Conservation (phyloP, 2,797 vertebrate species). For the Balearica regulorum region DNA sequence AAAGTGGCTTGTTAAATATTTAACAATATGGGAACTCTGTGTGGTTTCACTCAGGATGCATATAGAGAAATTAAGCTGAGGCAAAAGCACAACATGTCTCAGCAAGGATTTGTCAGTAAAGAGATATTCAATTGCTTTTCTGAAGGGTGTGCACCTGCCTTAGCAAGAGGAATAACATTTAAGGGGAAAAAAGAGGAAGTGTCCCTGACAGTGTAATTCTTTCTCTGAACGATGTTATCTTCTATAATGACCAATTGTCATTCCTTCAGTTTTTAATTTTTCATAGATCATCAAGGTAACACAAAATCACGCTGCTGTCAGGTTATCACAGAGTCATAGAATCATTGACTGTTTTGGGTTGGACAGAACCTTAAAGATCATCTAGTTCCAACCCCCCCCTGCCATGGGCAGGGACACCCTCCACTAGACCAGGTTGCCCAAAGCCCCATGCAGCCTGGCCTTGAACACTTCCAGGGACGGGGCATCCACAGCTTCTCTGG, state of each 20-base stretch:
- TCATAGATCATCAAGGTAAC: not conserved
- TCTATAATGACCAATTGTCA: not conserved
- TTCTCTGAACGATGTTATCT: not conserved
- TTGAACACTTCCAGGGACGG: too few relatives aligned
- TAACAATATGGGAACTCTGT: not conserved
- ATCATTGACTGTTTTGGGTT: not conserved
- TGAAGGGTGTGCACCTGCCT: not conserved
- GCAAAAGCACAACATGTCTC: not conserved
- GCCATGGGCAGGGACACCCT: too few relatives aligned
- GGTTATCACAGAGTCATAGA: not conserved
- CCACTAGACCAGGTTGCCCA: too few relatives aligned
- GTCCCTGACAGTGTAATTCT: not conserved
- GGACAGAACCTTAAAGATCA: not conserved
- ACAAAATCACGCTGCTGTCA: not conserved
- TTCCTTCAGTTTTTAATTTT: not conserved
- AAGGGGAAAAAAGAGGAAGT: not conserved
- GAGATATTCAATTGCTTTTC: not conserved
- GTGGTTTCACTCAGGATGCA: not conserved
- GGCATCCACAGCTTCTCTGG: too few relatives aligned
- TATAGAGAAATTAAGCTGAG: not conserved
- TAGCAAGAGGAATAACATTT: not conserved
- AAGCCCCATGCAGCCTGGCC: too few relatives aligned
- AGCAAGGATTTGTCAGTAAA: not conserved
- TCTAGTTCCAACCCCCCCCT: not conserved
- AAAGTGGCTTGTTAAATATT: conserved; percentile 16